Evolutionary conservation across 2,797 vertebrate species (phyloP).

Genomic region (Iguana delicatissima): DNA sequence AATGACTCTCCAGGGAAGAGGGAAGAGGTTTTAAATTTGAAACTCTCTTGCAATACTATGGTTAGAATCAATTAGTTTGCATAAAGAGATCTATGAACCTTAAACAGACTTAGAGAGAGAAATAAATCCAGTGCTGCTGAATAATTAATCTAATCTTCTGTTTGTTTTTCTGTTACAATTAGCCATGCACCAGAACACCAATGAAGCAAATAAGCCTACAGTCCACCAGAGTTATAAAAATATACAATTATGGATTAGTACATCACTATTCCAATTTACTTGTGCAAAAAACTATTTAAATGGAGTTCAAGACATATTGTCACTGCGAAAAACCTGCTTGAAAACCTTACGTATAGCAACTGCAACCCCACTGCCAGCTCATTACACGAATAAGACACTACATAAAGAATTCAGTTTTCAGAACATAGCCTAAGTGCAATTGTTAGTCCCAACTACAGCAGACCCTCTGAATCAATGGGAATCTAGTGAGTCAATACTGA

Average conservation of each 20-base stretch:
- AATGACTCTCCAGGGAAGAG: neutral
- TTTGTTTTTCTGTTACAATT: slow-evolving; percentile 55
- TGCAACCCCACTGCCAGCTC: neutral
- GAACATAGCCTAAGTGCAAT: no score
- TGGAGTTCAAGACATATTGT: neutral
- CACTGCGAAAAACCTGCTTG: neutral
- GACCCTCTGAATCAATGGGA: no score
- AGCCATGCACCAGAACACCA: slow-evolving; percentile 51
- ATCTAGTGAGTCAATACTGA: no score
- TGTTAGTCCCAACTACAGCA: no score
- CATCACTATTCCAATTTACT: neutral
- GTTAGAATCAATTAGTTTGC: slow-evolving; percentile 63
- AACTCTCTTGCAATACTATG: slow-evolving; percentile 50
- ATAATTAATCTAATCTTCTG: slow-evolving; percentile 67
- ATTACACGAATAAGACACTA: neutral
- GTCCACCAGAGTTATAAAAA: neutral
- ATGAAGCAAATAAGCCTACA: slow-evolving; percentile 22
- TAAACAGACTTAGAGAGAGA: slow-evolving; percentile 47
- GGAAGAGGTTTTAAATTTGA: slow-evolving; percentile 21
- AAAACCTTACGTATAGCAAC: neutral
- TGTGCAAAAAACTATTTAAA: neutral
- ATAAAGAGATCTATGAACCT: slow-evolving; percentile 53
- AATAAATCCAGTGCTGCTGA: slow-evolving; percentile 46
- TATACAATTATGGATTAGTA: neutral
- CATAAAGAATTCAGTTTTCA: neutral